Percentiles rank a stretch among this genome's conserved stretches.
Conservation (phyloP, 2,888 invertebrate species). For the Ophion ventricosus region DNA sequence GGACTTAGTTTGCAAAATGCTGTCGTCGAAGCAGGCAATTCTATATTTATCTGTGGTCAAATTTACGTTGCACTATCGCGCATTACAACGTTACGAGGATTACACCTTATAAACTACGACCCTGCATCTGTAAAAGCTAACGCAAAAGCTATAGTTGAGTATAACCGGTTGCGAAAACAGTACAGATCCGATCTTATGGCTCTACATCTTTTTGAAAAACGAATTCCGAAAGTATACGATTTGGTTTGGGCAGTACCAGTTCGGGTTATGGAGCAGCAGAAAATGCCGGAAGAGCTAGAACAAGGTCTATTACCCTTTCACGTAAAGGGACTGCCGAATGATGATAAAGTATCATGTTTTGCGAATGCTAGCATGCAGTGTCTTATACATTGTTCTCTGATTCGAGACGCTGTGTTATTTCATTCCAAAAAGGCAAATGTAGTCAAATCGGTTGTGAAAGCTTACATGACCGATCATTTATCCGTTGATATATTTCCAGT, state of each 20-base stretch:
- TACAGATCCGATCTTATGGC: slow-evolving; percentile 51
- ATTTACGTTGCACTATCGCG: background rate
- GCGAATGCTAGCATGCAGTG: slow-evolving; percentile 51
- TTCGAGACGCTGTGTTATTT: slow-evolving; percentile 13
- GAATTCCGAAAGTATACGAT: slow-evolving; percentile 23
- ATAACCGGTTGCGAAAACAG: slow-evolving; percentile 59
- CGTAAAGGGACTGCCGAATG: slow-evolving; percentile 38
- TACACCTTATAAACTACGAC: background rate
- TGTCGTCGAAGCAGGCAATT: background rate
- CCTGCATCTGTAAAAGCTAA: too few species aligned
- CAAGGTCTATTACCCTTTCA: slow-evolving; percentile 16
- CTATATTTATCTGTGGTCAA: too few species aligned
- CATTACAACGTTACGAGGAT: background rate
- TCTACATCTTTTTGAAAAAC: background rate
- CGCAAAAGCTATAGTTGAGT: slow-evolving; percentile 59
- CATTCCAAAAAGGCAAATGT: background rate
- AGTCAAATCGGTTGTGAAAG: background rate
- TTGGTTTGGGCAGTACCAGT: too few species aligned
- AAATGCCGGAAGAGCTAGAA: background rate
- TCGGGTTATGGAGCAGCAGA: too few species aligned
- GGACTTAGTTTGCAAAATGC: background rate
- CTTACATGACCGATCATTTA: slow-evolving; percentile 1
- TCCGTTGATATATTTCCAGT: background rate
- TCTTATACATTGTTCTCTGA: slow-evolving; percentile 27
- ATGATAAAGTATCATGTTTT: slow-evolving; percentile 49